Conservation (phyloP, 2,113 vertebrate genomes). For the Cyprinodon brontotheroides region DNA sequence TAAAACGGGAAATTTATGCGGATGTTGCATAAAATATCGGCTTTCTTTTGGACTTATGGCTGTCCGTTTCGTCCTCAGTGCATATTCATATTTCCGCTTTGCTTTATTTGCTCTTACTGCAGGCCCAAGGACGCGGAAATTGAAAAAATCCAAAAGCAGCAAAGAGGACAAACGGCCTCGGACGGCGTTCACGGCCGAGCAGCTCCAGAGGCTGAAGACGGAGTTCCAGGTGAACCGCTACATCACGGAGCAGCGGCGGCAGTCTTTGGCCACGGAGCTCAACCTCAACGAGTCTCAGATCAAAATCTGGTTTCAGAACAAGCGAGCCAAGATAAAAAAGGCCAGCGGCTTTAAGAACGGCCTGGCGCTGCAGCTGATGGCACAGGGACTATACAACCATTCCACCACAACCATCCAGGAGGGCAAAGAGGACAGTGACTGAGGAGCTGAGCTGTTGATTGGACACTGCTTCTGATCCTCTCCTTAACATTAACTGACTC, state of each 20-base stretch:
- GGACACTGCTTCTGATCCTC: no score
- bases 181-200: conserved; percentile 89
- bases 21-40: no score
- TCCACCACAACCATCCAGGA: conserved; percentile 92
- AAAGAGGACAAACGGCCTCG: conserved; percentile 88
- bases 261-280: conserved; percentile 85
- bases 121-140: conserved; percentile 94
- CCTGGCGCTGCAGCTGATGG: conserved; percentile 89
- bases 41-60: no score
- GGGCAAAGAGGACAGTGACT: conserved; percentile 90
- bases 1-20: no score
- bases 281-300: conserved; percentile 88
- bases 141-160: conserved; percentile 88
- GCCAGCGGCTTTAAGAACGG: conserved; percentile 85
- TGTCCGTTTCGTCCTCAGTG: conserved; percentile 2
- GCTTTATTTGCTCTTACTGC: conserved; percentile 67
- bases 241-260: conserved; percentile 87
- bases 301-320: conserved; percentile 92
- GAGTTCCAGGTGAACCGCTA: conserved; percentile 89
- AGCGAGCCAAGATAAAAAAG: conserved; percentile 89
- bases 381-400: conserved; percentile 90
- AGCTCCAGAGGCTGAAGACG: conserved; percentile 86
- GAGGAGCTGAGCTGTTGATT: neutral
- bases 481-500: neutral
- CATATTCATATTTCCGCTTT: conserved; percentile 70